Evolutionary conservation across 2,888 invertebrate species (phyloP), one percentile per base, ranked within the genome.

Genomic region (Tetrapedia diversipes): DNA sequence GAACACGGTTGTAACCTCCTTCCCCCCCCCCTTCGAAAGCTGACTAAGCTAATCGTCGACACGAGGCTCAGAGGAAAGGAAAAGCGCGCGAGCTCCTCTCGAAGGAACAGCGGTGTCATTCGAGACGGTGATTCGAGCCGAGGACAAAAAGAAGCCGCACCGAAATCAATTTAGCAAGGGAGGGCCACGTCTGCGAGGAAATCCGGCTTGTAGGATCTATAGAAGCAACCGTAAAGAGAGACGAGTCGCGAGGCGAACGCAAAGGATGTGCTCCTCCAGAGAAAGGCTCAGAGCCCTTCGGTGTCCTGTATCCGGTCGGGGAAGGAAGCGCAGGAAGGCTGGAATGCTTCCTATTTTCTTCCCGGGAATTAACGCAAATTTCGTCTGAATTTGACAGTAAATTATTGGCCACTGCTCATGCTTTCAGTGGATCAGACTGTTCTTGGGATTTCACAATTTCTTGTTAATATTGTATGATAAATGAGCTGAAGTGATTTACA

Each of bases 141-240:
- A 71, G 88, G 86, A 88, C 87, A 88, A 88, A 88, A 88, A 88
- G 88, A 88, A 88, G 87, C 88, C 88, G 80, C 85, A 85, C 77
- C 79, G 79, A 84, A 88, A 88, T 88, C 88, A 88, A 88, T 88
- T 87, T 86, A 82, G 79, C 84, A 78, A 80, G 77, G 79, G 68
- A 54, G 32, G 76, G n/a, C n/a, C 69, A 69, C 70, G 85, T 83
- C 86, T 83, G 75, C 73, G 59, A 87, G 90, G 90, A 91, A 90
- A 91, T 91, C 90, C 90, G 89, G 86, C 77, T 86, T 82, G 85
- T 84, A 85, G 85, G 88, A 89, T 90, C 89, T 86, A 86, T 89
- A 87, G 88, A 89, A 89, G 85, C 79, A 84, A 80, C 77, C 81
- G 87, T 88, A 89, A 90, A 90, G 88, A 87, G 77, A 74, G 3